These are phyloP conservation scores for Drosophila yakuba DNA, from an alignment of 1,140 invertebrate genomes.

Conservation along the genomic window DNA sequence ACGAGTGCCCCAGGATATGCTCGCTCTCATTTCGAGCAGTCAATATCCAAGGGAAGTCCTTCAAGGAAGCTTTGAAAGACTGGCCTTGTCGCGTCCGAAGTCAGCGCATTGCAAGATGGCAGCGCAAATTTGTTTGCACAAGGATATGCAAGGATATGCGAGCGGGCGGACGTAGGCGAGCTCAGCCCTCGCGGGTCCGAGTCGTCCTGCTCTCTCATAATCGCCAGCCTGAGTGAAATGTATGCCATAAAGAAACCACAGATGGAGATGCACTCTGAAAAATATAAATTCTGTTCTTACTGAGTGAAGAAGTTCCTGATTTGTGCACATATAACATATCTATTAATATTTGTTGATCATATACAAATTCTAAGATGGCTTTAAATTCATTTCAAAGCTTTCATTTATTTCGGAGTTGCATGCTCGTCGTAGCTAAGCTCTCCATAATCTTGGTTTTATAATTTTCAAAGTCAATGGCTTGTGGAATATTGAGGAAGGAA, in stretches of 20 bases:
- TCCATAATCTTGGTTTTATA: neutral
- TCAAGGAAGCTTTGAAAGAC: conserved; percentile 66
- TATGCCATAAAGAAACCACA: conserved; percentile 52
- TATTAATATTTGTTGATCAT: too few species aligned
- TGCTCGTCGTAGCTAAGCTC: neutral
- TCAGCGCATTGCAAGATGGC: conserved; percentile 30
- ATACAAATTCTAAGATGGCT: too few species aligned
- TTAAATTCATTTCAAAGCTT: too few species aligned
- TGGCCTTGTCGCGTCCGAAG: conserved; percentile 60
- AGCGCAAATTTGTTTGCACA: conserved; percentile 64
- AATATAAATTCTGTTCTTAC: neutral
- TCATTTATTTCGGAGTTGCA: neutral
- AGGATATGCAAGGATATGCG: conserved; percentile 58
- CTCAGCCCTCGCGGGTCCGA: conserved; percentile 69
- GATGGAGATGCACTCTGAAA: conserved; percentile 28
- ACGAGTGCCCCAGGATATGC: conserved; percentile 35
- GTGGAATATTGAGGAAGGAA: neutral
- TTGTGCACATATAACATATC: too few species aligned
- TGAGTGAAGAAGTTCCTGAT: too few species aligned
- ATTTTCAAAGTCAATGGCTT: neutral
- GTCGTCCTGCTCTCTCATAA: conserved; percentile 41
- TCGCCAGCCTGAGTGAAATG: conserved; percentile 60
- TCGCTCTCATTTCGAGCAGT: conserved; percentile 55
- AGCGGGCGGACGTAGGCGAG: conserved; percentile 24
- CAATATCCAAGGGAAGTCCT: conserved; percentile 69